These are phyloP conservation scores for Trachythela sp. DNA, from an alignment of 64 coral and sea anemone genomes.

Conservation along the genomic window DNA sequence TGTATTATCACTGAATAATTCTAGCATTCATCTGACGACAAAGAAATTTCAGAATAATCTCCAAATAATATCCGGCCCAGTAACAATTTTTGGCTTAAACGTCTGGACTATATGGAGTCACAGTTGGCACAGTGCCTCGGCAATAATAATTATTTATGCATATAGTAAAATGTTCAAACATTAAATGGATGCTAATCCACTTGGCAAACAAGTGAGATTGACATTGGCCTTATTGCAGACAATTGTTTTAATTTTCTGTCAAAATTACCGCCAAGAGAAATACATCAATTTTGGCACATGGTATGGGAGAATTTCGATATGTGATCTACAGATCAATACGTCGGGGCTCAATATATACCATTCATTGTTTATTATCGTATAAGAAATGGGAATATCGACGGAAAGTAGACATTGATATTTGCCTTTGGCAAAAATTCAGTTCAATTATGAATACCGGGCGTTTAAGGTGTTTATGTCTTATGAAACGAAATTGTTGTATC, in stretches of 20 bases:
- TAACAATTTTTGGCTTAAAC: no score
- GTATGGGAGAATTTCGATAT: not conserved
- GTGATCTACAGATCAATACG: not conserved
- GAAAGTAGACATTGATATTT: not conserved
- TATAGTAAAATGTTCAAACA: not conserved
- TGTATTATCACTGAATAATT: no score
- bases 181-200: not conserved
- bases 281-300: not conserved
- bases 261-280: not conserved
- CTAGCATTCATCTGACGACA: no score
- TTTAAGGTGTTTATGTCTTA: no score
- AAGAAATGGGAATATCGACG: not conserved
- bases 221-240: not conserved
- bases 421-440: not conserved
- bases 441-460: not conserved
- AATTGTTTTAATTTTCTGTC: no score
- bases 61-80: no score
- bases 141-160: not conserved
- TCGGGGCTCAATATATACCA: not conserved
- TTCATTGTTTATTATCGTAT: not conserved
- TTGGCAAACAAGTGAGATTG: not conserved
- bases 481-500: no score
- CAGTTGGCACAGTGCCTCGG: not conserved
- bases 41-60: no score
- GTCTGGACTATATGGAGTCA: no score